Evolutionary conservation across 2,888 invertebrate species (phyloP).

Genomic region (Stictocephala bisonia): DNA sequence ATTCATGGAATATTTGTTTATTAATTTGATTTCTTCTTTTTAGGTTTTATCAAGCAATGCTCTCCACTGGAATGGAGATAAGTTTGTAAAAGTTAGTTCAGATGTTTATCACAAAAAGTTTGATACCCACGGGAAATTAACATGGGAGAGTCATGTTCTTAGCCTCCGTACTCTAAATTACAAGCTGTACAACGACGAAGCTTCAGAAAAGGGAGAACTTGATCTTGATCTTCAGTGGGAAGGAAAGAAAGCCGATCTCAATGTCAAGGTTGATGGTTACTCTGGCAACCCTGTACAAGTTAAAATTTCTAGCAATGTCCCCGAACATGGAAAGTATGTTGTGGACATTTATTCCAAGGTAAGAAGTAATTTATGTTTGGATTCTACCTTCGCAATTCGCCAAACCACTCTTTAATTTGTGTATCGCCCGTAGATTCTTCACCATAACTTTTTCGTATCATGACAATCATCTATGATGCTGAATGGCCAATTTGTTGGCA

Average conservation of each 20-base stretch:
- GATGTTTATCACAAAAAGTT: constrained; percentile 53
- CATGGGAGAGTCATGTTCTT: constrained; percentile 52
- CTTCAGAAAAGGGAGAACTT: constrained; percentile 42
- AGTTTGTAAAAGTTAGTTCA: constrained; percentile 64
- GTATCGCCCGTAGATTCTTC: too few species aligned
- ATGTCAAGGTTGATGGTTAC: constrained; percentile 61
- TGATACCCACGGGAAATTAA: constrained; percentile 48
- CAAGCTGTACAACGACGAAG: background rate
- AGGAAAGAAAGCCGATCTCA: constrained; percentile 60
- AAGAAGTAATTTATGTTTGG: too few species aligned
- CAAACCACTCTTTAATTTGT: too few species aligned
- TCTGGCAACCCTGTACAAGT: constrained; percentile 65
- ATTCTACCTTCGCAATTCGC: too few species aligned
- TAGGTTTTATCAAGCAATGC: constrained; percentile 63
- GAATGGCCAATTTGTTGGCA: too few species aligned
- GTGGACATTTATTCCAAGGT: constrained; percentile 63
- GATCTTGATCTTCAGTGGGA: constrained; percentile 52
- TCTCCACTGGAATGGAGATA: constrained; percentile 69
- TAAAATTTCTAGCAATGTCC: constrained; percentile 65
- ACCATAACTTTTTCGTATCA: too few species aligned
- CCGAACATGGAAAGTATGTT: constrained; percentile 65
- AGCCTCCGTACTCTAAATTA: constrained; percentile 46
- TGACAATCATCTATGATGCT: too few species aligned
- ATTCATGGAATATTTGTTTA: too few species aligned
- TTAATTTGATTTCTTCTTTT: constrained; percentile 39